Percentiles rank a stretch among this genome's conserved stretches.
phyloP scores from a whole-genome alignment of 2,113 vertebrate genomes.

The Danionella cerebrum region DNA sequence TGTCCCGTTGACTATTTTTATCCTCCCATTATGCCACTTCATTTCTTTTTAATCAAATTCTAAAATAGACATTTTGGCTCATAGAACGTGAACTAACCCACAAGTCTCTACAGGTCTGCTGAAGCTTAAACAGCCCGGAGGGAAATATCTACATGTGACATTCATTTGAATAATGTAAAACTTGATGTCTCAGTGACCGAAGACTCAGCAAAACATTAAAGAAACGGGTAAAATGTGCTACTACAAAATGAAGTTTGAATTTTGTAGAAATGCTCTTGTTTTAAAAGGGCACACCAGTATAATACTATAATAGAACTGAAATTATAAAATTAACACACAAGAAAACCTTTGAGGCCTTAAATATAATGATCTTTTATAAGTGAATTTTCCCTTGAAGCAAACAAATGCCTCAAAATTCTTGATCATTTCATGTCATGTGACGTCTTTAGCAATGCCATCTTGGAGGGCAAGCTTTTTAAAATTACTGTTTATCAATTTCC shows the following conservation, averaged over 20 bases:
- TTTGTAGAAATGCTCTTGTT: too few species aligned
- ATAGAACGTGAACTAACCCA: neutral
- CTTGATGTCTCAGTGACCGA: neutral
- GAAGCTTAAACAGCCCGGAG: neutral
- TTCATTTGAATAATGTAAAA: neutral
- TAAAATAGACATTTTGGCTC: constrained; percentile 16
- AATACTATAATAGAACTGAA: neutral
- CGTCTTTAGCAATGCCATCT: too few species aligned
- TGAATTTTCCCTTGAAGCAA: too few species aligned
- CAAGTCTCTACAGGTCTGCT: neutral
- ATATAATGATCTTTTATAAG: too few species aligned
- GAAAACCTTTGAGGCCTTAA: neutral
- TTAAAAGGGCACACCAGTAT: too few species aligned
- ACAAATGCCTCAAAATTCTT: too few species aligned
- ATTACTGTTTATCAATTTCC: too few species aligned
- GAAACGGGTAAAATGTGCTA: too few species aligned
- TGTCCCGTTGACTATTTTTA: constrained; percentile 22
- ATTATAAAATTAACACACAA: neutral
- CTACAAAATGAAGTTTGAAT: too few species aligned
- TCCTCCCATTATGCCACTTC: constrained; percentile 13
- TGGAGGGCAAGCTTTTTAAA: too few species aligned
- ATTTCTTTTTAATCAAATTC: constrained; percentile 27
- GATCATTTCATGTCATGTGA: too few species aligned
- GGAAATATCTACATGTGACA: neutral
- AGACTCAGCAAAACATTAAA: neutral